These are phyloP conservation scores for Corythoichthys intestinalis DNA, from an alignment of 2,113 vertebrate species.

Conservation along the genomic window DNA sequence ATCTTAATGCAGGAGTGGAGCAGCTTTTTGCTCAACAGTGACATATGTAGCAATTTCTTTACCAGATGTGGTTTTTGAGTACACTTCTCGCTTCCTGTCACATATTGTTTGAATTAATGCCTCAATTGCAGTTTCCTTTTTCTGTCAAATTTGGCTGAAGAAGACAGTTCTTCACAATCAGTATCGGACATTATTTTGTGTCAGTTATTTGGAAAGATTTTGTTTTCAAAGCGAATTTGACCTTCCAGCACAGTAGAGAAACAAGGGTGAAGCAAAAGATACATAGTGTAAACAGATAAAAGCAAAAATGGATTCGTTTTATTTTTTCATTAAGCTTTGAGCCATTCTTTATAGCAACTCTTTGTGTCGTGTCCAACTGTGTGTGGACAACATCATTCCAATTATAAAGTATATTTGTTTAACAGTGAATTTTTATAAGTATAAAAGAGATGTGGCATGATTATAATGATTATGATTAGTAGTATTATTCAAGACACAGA, in stretches of 20 bases:
- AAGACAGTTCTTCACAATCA: neutral
- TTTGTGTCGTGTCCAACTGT: no score
- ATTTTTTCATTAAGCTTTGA: no score
- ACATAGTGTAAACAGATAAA: no score
- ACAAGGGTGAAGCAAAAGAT: no score
- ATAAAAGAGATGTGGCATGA: no score
- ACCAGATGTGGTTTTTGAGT: neutral
- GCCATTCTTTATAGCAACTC: no score
- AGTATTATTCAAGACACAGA: no score
- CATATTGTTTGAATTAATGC: neutral
- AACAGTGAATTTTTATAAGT: no score
- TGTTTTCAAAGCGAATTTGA: neutral
- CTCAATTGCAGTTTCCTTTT: neutral
- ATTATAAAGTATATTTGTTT: no score
- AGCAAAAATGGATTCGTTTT: no score
- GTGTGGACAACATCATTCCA: no score
- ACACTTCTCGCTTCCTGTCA: neutral
- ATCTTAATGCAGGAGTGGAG: neutral
- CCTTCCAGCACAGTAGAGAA: neutral
- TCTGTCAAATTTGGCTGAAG: neutral
- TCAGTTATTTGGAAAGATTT: neutral
- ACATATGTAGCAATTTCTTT: conserved; percentile 3
- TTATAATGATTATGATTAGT: no score
- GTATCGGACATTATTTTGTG: neutral
- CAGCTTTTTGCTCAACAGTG: conserved; percentile 14